phyloP scores from a whole-genome alignment of 2,113 vertebrate species.

The Grammomys dolichurus region DNA sequence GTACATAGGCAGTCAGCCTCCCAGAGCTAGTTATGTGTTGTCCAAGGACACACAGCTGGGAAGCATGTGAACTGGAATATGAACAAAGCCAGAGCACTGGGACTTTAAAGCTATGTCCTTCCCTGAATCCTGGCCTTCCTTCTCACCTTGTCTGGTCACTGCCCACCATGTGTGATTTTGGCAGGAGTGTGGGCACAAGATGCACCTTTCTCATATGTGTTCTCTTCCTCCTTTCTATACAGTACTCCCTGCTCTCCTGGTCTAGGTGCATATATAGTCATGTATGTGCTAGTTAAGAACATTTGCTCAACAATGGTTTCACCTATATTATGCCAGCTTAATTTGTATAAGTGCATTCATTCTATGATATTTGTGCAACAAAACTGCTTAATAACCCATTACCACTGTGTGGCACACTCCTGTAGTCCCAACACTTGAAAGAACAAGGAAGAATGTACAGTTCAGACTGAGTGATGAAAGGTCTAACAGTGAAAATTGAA shows the following conservation, averaged over 20 bases:
- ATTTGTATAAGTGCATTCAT: not conserved
- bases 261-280: not conserved
- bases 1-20: not conserved
- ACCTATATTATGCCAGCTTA: not conserved
- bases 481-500: not conserved
- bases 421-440: not conserved
- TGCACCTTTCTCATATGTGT: not conserved
- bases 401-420: not conserved
- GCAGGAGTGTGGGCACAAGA: not conserved
- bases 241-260: not conserved
- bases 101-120: not conserved
- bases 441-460: not conserved
- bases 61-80: not conserved
- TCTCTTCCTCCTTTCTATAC: not conserved
- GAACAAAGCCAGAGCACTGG: not conserved
- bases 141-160: not conserved
- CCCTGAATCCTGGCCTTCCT: not conserved
- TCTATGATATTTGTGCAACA: not conserved
- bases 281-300: not conserved
- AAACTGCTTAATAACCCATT: not conserved
- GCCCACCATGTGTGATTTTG: fast-evolving
- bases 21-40: not conserved
- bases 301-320: not conserved
- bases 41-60: not conserved
- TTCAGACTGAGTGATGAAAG: not conserved